Percentiles rank a stretch among this genome's conserved stretches.
Evolutionary conservation across 2,888 invertebrate species (phyloP).

Genomic region (Mimas tiliae): DNA sequence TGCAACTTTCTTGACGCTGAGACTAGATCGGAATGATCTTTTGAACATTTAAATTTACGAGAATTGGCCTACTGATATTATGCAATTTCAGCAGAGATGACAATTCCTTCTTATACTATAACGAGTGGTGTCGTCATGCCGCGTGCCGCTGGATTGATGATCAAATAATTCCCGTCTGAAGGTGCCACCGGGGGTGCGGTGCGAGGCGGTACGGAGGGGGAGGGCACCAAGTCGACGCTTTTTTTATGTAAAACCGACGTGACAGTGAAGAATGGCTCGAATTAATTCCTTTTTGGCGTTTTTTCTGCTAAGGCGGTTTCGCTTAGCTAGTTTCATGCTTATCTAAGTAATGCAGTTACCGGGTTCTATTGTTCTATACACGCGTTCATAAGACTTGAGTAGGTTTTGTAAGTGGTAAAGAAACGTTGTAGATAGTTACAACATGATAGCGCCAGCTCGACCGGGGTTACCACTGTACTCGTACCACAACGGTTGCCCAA

Average conservation of each 20-base stretch:
- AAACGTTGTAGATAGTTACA: too few relatives aligned
- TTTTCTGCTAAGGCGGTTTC: constrained; percentile 5
- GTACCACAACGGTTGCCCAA: too few relatives aligned
- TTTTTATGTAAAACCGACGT: constrained; percentile 41
- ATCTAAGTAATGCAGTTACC: neutral
- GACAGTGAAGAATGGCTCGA: constrained; percentile 43
- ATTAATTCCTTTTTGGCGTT: constrained; percentile 41
- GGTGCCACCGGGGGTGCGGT: constrained; percentile 1
- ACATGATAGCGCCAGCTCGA: too few relatives aligned
- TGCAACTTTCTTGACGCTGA: too few relatives aligned
- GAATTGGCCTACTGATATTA: too few relatives aligned
- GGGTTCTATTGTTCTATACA: too few relatives aligned
- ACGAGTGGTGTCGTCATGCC: neutral
- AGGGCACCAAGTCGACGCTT: constrained; percentile 30
- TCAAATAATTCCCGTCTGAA: constrained; percentile 31
- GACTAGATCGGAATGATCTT: too few relatives aligned
- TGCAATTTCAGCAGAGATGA: neutral
- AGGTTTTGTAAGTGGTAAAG: too few relatives aligned
- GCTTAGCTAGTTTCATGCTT: neutral
- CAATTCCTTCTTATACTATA: neutral
- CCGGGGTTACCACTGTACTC: too few relatives aligned
- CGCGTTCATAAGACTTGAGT: too few relatives aligned
- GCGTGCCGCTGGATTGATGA: constrained; percentile 32
- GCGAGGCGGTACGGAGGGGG: neutral
- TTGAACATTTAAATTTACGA: too few relatives aligned